Percentiles rank a stretch among this genome's conserved stretches.
These are phyloP conservation scores for Sceloporus tristichus DNA, from an alignment of 2,113 vertebrate species.

Conservation along the genomic window DNA sequence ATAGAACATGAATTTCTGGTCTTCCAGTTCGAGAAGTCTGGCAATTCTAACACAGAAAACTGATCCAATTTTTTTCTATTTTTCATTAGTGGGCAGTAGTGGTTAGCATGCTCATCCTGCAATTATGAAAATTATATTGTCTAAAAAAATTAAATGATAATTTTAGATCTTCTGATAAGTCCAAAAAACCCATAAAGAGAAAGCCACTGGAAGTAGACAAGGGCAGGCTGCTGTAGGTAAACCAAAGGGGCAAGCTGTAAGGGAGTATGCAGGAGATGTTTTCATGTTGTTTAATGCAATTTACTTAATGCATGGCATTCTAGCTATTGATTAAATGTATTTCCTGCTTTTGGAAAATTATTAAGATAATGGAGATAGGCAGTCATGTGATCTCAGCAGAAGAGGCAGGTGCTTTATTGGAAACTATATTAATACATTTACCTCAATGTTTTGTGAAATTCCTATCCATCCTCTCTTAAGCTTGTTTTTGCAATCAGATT, in stretches of 20 bases:
- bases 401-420: neutral
- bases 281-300: slow-evolving; percentile 21
- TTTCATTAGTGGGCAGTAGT: slow-evolving; percentile 26
- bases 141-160: slow-evolving; percentile 45
- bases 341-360: slow-evolving; percentile 38
- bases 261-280: slow-evolving; percentile 4
- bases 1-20: neutral
- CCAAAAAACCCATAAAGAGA: neutral
- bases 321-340: slow-evolving; percentile 26
- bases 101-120: slow-evolving; percentile 36
- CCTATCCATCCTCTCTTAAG: neutral
- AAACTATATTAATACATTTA: slow-evolving; percentile 22
- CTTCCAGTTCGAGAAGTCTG: neutral
- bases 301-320: slow-evolving; percentile 37
- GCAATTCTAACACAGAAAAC: slow-evolving; percentile 5
- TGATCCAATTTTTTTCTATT: slow-evolving; percentile 18
- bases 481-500: slow-evolving; percentile 1
- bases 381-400: neutral
- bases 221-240: slow-evolving; percentile 47
- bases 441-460: slow-evolving; percentile 16
- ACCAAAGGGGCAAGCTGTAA: slow-evolving; percentile 16
- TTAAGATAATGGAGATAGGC: slow-evolving; percentile 23
- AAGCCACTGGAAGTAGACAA: slow-evolving; percentile 32
- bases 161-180: slow-evolving; percentile 47
- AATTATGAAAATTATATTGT: slow-evolving; percentile 36